Evolutionary conservation across 2,797 vertebrate genomes (phyloP).

Genomic region (Peromyscus aztecus): DNA sequence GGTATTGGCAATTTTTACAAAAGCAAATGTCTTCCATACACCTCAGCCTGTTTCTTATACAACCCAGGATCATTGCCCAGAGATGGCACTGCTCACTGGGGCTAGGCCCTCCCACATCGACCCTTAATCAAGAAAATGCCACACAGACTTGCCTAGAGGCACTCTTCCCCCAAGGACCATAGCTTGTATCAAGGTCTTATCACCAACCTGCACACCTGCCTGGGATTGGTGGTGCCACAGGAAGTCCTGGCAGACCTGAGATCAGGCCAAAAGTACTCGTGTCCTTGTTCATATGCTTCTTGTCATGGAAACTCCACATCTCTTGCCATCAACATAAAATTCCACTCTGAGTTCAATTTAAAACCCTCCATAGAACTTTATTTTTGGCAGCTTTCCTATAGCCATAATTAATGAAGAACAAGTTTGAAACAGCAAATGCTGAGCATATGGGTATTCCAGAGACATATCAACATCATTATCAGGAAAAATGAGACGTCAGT

Average conservation of each 20-base stretch:
- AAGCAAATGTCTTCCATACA: not conserved
- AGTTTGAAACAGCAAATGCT: conserved; percentile 78
- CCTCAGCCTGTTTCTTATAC: not conserved
- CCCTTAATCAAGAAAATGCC: not conserved
- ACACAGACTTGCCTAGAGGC: not conserved
- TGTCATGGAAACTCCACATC: not conserved
- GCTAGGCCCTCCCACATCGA: not conserved
- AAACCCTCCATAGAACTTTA: conserved; percentile 71
- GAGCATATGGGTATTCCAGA: conserved; percentile 82
- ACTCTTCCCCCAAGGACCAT: not conserved
- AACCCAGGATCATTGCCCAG: not conserved
- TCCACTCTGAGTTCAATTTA: conserved; percentile 44
- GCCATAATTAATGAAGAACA: conserved; percentile 81
- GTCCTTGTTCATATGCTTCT: not conserved
- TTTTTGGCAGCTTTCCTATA: conserved; percentile 75
- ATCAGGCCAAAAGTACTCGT: not conserved
- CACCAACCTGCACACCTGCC: not conserved
- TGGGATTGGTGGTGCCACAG: not conserved
- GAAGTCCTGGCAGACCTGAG: not conserved
- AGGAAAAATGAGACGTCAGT: conserved; percentile 84
- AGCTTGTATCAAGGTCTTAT: not conserved
- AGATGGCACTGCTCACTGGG: not conserved
- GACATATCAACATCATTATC: conserved; percentile 83
- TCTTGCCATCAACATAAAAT: conserved; percentile 15
- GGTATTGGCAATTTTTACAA: conserved; percentile 5